Percentiles rank a stretch among this genome's conserved stretches.
These are phyloP conservation scores for Eremobia ochroleuca DNA, from an alignment of 2,888 invertebrate genomes.

Conservation along the genomic window DNA sequence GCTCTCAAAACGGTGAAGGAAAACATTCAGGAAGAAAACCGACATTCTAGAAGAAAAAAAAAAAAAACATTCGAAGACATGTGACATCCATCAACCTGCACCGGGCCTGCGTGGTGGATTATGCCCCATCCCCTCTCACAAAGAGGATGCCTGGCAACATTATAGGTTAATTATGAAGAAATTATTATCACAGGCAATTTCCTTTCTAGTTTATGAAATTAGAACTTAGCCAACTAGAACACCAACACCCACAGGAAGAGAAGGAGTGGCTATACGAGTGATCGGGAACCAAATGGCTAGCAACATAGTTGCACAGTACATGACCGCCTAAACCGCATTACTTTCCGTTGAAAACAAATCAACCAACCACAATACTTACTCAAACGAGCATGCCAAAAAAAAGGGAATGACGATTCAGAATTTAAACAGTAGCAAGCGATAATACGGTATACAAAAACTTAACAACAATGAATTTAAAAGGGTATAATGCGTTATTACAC, in stretches of 20 bases:
- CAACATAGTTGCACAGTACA: conserved; percentile 31
- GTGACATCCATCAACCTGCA: too few species aligned
- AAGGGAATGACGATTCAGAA: conserved; percentile 43
- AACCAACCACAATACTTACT: conserved; percentile 38
- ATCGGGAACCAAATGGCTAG: background rate
- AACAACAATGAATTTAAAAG: conserved; percentile 58
- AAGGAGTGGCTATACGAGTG: background rate
- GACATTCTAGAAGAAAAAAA: background rate
- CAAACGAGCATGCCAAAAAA: conserved; percentile 41
- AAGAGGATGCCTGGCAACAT: background rate
- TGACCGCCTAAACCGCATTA: conserved; percentile 28
- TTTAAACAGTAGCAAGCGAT: conserved; percentile 59
- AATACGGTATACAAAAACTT: conserved; percentile 54
- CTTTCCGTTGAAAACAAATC: conserved; percentile 32
- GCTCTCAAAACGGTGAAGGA: background rate
- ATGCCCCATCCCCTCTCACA: background rate
- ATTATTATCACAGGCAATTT: background rate
- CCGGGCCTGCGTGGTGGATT: too few species aligned
- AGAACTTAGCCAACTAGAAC: background rate
- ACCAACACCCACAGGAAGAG: background rate
- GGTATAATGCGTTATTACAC: conserved; percentile 60
- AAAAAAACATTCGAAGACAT: too few species aligned
- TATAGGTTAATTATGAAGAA: background rate
- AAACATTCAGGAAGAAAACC: background rate
- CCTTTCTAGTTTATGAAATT: background rate